Evolutionary conservation across 1,140 invertebrate genomes (phyloP), one percentile per base, ranked within the genome.

Genomic region (Radopholus similis): DNA sequence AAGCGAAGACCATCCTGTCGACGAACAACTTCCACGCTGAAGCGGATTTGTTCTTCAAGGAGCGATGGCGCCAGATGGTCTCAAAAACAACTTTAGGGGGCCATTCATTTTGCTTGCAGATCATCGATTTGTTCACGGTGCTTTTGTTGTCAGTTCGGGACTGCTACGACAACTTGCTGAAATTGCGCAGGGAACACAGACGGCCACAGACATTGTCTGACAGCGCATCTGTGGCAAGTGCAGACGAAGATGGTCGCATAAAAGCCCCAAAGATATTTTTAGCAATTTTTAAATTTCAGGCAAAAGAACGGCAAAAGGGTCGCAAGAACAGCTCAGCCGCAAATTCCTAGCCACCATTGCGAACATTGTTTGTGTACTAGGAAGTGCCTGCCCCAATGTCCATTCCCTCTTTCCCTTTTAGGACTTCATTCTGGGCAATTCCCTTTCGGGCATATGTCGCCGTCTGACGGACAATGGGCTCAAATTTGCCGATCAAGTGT

Each of bases 401-500:
- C 47, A 51, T 51, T 26, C 13, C 23, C 4, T 15, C n/a, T 23
- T 51, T 23, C 30, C 47, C 9, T 51, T 51, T 51, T 23, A 51
- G 18, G 47, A 51, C 23, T 23, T n/a, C n/a, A n/a, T 79, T 58
- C 66, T 81, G 18, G 47, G 78, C 2, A 66, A 64, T 11, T 82
- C 78, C 8, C 47, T 81, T 13, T 65, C 75, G n/a, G 37, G 53
- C 23, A 74, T 82, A 6, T 76, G 73, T 42, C 75, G 75, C 38
- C 68, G 77, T 35, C 65, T 81, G 34, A 58, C 42, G n/a, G 78
- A 83, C 34, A 73, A 70, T 56, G 78, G 77, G 15, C 64, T 82
- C 5, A 81, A 81, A 58, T 80, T 67, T 68, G 58, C 70, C 2
- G 81, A 83, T 42, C 55, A 74, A 9, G 75, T 81, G 51, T 69